A percentile compares a stretch with the other conserved stretches of the same genome.
Evolutionary conservation across 2,113 vertebrate genomes (phyloP).

Genomic region (Lathamus discolor): DNA sequence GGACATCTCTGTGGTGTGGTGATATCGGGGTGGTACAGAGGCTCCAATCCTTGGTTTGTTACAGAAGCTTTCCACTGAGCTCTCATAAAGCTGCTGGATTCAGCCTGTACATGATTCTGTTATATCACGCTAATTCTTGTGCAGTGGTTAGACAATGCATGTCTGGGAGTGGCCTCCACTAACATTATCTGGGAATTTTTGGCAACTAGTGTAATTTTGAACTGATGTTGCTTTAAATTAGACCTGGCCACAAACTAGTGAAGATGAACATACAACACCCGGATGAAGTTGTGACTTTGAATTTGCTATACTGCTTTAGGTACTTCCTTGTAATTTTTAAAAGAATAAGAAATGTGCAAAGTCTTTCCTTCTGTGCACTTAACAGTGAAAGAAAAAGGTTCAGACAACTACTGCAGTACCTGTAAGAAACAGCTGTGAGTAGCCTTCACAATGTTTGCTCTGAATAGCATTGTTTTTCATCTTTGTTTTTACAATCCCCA

Average conservation of each 20-base stretch:
- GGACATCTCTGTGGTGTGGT: background rate
- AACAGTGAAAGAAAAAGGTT: background rate
- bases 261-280: background rate
- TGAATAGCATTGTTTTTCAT: background rate
- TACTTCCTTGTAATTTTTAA: background rate
- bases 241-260: background rate
- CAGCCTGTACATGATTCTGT: background rate
- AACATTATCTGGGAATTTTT: background rate
- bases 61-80: background rate
- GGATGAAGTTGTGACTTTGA: background rate
- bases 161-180: background rate
- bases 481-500: background rate
- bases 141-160: fast-evolving
- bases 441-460: background rate
- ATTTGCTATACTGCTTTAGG: background rate
- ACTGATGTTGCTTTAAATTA: background rate
- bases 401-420: background rate
- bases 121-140: background rate
- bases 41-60: background rate
- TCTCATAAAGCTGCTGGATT: background rate
- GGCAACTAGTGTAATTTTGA: background rate
- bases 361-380: background rate
- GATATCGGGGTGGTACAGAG: background rate
- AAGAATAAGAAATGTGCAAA: background rate
- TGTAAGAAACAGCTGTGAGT: background rate